Conservation (phyloP, 2,797 vertebrate species). For the Emydoidea blandingii region DNA sequence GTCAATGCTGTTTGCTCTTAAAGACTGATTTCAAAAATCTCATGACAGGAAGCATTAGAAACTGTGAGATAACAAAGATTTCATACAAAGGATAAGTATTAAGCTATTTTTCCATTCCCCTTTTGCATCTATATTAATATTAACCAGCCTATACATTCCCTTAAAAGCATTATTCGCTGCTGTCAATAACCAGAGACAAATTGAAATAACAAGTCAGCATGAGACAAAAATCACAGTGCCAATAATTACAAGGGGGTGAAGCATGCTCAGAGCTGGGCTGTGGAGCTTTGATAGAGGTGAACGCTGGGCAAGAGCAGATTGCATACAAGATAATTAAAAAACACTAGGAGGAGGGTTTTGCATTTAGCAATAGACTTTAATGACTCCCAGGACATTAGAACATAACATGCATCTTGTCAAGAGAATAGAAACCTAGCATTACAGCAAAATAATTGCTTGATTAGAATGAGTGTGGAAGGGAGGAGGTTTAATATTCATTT, state of each 20-base stretch:
- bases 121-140: constrained; percentile 44
- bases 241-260: neutral
- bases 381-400: constrained; percentile 58
- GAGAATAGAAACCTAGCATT: constrained; percentile 49
- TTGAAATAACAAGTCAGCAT: constrained; percentile 41
- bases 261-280: neutral
- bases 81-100: constrained; percentile 8
- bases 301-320: constrained; percentile 7
- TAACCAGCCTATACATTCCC: neutral
- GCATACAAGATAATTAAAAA: constrained; percentile 61
- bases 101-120: neutral
- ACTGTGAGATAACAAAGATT: neutral
- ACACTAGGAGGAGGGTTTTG: constrained; percentile 52
- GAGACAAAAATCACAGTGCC: constrained; percentile 23
- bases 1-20: neutral
- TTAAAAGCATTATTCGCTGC: neutral
- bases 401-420: constrained; percentile 46
- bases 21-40: neutral
- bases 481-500: constrained; percentile 49
- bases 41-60: neutral
- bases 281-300: constrained; percentile 15
- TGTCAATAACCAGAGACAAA: constrained; percentile 42
- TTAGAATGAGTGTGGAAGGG: constrained; percentile 33
- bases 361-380: constrained; percentile 67
- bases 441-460: constrained; percentile 64